Evolutionary conservation across 2,797 vertebrate genomes (phyloP).

Genomic region (Sebastes oblongus): DNA sequence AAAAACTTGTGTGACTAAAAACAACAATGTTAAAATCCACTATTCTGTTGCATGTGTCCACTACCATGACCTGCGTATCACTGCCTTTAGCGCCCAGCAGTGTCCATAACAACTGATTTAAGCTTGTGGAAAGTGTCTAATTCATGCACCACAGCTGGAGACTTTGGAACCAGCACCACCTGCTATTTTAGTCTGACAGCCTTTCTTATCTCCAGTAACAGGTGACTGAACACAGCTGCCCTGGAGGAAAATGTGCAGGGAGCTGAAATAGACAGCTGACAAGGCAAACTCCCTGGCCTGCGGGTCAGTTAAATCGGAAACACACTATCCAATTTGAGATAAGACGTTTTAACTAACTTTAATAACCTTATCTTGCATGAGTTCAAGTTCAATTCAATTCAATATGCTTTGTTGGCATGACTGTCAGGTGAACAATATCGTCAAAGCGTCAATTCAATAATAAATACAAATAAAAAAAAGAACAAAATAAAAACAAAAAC

Average conservation of each 20-base stretch:
- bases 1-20: background rate
- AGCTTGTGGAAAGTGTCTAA: background rate
- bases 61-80: background rate
- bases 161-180: constrained; percentile 26
- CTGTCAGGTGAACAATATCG: too few species aligned
- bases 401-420: too few species aligned
- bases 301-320: background rate
- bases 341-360: background rate
- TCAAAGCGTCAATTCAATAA: too few species aligned
- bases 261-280: constrained; percentile 30
- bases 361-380: background rate
- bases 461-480: too few species aligned
- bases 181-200: constrained; percentile 59
- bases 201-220: constrained; percentile 62
- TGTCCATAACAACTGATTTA: constrained; percentile 6
- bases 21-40: background rate
- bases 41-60: background rate
- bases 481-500: too few species aligned
- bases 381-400: background rate
- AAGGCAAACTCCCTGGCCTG: background rate
- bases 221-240: constrained; percentile 52
- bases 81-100: background rate
- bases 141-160: constrained; percentile 24
- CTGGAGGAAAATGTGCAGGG: constrained; percentile 5
- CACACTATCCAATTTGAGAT: background rate